phyloP scores from a whole-genome alignment of 1,140 invertebrate species.

The Reticulitermes speratus region DNA sequence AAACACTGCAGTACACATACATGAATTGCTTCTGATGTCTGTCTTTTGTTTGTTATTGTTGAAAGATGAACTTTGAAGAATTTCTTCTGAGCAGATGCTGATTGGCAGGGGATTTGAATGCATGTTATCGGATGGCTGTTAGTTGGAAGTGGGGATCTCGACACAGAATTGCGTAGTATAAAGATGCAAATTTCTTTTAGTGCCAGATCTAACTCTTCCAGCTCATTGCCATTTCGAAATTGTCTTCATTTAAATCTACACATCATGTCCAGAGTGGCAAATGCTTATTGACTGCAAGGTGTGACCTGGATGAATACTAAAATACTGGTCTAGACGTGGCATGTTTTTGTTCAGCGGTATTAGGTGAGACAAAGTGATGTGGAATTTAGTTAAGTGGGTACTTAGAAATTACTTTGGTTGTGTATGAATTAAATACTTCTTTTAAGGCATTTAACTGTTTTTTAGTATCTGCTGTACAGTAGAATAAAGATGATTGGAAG shows the following conservation, averaged over 20 bases:
- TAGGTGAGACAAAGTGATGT: too few species aligned
- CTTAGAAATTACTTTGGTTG: too few species aligned
- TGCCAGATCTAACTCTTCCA: conserved; percentile 82
- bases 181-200: conserved; percentile 37
- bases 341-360: too few species aligned
- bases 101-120: background rate
- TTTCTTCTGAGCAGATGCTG: background rate
- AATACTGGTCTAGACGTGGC: too few species aligned
- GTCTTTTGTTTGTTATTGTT: background rate
- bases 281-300: background rate
- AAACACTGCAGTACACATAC: too few species aligned
- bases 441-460: too few species aligned
- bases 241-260: background rate
- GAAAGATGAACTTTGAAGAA: background rate
- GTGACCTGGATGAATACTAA: too few species aligned
- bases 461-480: too few species aligned
- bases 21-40: too few species aligned
- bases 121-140: conserved; percentile 43
- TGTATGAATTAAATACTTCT: too few species aligned
- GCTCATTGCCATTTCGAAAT: conserved; percentile 53
- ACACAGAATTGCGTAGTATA: conserved; percentile 47
- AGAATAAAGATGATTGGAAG: too few species aligned
- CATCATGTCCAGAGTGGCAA: background rate
- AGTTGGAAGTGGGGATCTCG: conserved; percentile 72
- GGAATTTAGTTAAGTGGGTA: too few species aligned